Evolutionary conservation across 2,888 invertebrate species (phyloP).

Genomic region (Phragmatobia fuliginosa): DNA sequence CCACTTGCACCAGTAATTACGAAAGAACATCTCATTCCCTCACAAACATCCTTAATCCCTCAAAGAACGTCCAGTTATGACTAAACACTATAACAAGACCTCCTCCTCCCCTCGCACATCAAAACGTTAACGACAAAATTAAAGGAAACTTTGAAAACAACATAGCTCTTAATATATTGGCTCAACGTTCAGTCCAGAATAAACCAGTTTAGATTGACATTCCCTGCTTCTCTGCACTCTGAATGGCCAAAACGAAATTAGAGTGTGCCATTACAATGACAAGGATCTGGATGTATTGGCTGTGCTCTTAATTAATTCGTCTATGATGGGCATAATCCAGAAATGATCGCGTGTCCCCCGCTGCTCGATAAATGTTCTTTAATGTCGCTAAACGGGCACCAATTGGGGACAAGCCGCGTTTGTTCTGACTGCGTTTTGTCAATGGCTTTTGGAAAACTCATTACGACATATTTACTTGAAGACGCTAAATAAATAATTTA

Average conservation of each 20-base stretch:
- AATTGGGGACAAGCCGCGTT: constrained; percentile 47
- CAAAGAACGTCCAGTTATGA: constrained; percentile 82
- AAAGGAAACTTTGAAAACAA: constrained; percentile 26
- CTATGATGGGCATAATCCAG: constrained; percentile 83
- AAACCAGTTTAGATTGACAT: constrained; percentile 19
- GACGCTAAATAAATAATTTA: not conserved
- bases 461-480: not conserved
- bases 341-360: constrained; percentile 82
- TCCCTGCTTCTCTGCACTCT: constrained; percentile 12
- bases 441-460: constrained; percentile 15
- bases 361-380: constrained; percentile 78
- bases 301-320: constrained; percentile 82
- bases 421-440: constrained; percentile 29
- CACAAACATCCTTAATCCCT: constrained; percentile 79
- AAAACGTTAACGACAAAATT: constrained; percentile 37
- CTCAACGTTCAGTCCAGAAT: not conserved
- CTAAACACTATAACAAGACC: constrained; percentile 49
- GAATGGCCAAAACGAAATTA: constrained; percentile 31
- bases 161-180: constrained; percentile 18
- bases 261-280: constrained; percentile 48
- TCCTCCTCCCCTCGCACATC: constrained; percentile 40
- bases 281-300: constrained; percentile 66
- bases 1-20: constrained; percentile 78
- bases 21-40: constrained; percentile 79
- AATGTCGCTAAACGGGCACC: constrained; percentile 74